Percentiles rank a stretch among this genome's conserved stretches.
Conservation (phyloP, 1,140 invertebrate species). For the Whitmania pigra region DNA sequence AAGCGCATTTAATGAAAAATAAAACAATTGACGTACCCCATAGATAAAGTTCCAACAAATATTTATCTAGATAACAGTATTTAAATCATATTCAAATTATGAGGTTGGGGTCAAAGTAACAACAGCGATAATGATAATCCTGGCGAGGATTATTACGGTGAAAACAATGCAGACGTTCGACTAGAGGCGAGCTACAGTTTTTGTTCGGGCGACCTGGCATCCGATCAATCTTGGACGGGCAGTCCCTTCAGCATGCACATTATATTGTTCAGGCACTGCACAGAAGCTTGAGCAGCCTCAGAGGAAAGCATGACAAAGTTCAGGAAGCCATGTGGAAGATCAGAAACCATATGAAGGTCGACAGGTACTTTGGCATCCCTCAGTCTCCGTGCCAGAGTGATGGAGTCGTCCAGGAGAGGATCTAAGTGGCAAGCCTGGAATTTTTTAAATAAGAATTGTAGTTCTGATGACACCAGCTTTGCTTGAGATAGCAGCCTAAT, state of each 20-base stretch:
- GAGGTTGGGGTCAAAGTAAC: no score
- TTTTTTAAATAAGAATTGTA: not conserved
- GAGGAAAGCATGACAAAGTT: constrained; percentile 56
- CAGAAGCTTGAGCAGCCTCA: constrained; percentile 34
- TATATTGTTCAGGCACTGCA: constrained; percentile 21
- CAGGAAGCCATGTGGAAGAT: constrained; percentile 91
- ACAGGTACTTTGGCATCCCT: constrained; percentile 60
- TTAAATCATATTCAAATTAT: no score
- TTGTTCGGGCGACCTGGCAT: no score
- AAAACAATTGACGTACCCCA: no score
- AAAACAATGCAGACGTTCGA: no score
- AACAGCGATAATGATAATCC: no score
- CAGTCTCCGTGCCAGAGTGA: constrained; percentile 81
- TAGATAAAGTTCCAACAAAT: no score
- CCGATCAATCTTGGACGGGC: no score
- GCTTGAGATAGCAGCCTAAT: not conserved
- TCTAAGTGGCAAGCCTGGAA: constrained; percentile 74
- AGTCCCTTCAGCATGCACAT: not conserved
- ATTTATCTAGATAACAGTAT: no score
- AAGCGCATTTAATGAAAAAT: no score
- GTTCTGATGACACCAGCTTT: not conserved
- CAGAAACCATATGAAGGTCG: constrained; percentile 68
- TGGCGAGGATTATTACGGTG: no score
- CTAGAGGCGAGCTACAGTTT: no score
- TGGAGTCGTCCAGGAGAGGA: constrained; percentile 87